A percentile compares a stretch with the other conserved stretches of the same genome.
Conservation (phyloP, 2,797 vertebrate species). For the Sebastes glaucus region DNA sequence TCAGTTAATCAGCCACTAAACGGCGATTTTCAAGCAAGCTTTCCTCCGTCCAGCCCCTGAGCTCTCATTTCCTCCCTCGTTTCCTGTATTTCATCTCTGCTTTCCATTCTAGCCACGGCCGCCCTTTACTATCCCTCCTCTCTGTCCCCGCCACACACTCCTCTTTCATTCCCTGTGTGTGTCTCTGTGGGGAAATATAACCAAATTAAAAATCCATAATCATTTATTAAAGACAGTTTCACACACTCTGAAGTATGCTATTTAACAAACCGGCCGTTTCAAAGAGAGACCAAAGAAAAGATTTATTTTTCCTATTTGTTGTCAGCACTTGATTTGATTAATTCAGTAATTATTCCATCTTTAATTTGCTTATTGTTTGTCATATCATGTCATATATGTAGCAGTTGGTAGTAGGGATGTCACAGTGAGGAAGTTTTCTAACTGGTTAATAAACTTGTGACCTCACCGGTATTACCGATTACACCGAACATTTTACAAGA, state of each 20-base stretch:
- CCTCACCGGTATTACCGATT: fast-evolving
- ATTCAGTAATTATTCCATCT: not conserved
- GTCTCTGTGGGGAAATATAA: conserved; percentile 45
- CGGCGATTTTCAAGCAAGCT: conserved; percentile 6
- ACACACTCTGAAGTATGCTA: conserved; percentile 3
- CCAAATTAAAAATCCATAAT: conserved; percentile 63
- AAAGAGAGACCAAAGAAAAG: conserved; percentile 32
- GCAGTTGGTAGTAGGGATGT: not conserved
- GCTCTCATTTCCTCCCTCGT: conserved; percentile 52
- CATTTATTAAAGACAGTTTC: conserved; percentile 39
- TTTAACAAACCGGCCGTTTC: conserved; percentile 16
- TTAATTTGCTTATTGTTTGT: not conserved
- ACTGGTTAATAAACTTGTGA: too few relatives aligned
- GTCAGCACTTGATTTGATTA: not conserved
- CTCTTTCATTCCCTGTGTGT: not conserved
- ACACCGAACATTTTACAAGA: too few relatives aligned
- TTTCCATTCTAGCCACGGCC: conserved; percentile 60
- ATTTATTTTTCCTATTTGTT: not conserved
- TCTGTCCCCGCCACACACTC: conserved; percentile 6
- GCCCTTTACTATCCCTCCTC: conserved; percentile 40
- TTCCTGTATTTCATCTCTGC: conserved; percentile 44
- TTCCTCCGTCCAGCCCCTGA: conserved; percentile 15
- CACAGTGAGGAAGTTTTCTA: too few relatives aligned
- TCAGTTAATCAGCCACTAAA: conserved; percentile 45
- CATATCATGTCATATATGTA: not conserved